A percentile compares a stretch with the other conserved stretches of the same genome.
phyloP scores from a whole-genome alignment of 2,888 invertebrate species.

The Ormia ochracea region DNA sequence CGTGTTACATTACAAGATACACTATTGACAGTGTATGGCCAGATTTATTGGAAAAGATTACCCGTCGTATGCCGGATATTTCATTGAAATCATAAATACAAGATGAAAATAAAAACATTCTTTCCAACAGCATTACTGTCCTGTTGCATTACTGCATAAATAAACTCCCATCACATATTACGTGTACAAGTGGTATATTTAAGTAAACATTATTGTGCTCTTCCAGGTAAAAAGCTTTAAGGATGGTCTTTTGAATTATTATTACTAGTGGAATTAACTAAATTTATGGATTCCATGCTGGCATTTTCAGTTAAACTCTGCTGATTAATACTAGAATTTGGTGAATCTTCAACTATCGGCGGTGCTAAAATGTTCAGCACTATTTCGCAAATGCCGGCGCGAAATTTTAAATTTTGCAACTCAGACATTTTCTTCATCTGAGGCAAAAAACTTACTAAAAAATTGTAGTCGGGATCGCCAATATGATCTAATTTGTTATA shows the following conservation, averaged over 20 bases:
- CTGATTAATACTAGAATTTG: neutral
- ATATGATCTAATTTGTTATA: slow-evolving; percentile 68
- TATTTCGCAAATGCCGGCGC: slow-evolving; percentile 70
- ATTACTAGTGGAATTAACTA: neutral
- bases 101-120: too few relatives aligned
- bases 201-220: neutral
- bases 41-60: too few relatives aligned
- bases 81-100: too few relatives aligned
- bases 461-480: slow-evolving; percentile 73
- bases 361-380: neutral
- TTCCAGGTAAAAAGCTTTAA: neutral
- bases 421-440: slow-evolving; percentile 72
- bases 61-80: too few relatives aligned
- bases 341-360: neutral
- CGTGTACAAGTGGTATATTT: too few relatives aligned
- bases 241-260: neutral
- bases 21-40: too few relatives aligned
- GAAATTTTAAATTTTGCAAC: slow-evolving; percentile 70
- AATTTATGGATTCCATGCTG: neutral
- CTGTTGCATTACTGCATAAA: too few relatives aligned
- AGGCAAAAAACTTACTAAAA: slow-evolving; percentile 70
- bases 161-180: too few relatives aligned
- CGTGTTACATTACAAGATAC: too few relatives aligned
- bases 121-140: too few relatives aligned
- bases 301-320: neutral